These are phyloP conservation scores for Toxonevra muliebris DNA, from an alignment of 2,888 invertebrate genomes.

Conservation along the genomic window DNA sequence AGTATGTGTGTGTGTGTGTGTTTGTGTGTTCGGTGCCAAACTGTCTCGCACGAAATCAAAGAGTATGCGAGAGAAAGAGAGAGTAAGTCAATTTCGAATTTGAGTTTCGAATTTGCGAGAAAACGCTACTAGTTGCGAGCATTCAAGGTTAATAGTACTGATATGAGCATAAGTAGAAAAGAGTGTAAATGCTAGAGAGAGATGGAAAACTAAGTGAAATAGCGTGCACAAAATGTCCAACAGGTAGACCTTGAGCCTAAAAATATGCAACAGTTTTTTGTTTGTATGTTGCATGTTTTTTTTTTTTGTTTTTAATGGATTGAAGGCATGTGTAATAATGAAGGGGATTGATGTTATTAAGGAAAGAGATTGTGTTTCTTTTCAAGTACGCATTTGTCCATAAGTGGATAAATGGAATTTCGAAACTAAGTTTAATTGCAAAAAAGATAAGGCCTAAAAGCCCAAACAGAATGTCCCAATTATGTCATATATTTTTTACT, in stretches of 20 bases:
- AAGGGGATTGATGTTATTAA: background rate
- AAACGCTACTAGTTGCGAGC: background rate
- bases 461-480: too few species aligned
- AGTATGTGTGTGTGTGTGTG: slow-evolving; percentile 5
- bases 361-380: background rate
- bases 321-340: slow-evolving; percentile 16
- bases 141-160: slow-evolving; percentile 29
- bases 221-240: slow-evolving; percentile 18
- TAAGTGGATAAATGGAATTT: background rate
- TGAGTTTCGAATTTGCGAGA: background rate
- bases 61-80: background rate
- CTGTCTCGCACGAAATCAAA: slow-evolving; percentile 15
- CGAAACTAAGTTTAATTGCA: too few species aligned
- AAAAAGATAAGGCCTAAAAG: too few species aligned
- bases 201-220: background rate
- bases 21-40: slow-evolving; percentile 20
- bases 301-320: slow-evolving; percentile 15
- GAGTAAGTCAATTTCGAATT: background rate
- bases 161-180: background rate
- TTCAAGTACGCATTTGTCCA: background rate
- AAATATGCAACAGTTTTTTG: slow-evolving; percentile 24
- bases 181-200: background rate
- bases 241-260: slow-evolving; percentile 32
- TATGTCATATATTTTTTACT: too few species aligned
- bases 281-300: background rate